Evolutionary conservation across 2,797 vertebrate genomes (phyloP).

Genomic region (Margarornis squamiger): DNA sequence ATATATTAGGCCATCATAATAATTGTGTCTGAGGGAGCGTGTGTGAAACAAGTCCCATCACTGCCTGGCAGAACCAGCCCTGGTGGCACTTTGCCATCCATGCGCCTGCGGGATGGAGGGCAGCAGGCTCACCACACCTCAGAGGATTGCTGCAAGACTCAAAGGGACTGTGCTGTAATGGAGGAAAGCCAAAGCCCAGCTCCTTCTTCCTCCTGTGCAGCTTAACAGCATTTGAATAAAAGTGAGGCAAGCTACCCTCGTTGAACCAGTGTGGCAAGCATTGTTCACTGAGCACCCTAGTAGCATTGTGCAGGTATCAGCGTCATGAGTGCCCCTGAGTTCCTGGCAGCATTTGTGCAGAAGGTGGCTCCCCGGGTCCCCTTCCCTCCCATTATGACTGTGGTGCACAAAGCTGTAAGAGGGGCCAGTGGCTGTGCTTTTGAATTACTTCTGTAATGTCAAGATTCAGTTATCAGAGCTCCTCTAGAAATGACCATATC

Average conservation of each 20-base stretch:
- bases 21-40: not conserved
- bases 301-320: not conserved
- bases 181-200: not conserved
- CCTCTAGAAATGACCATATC: not conserved
- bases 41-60: not conserved
- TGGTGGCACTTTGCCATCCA: fast-evolving
- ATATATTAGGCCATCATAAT: not conserved
- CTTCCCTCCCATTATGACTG: not conserved
- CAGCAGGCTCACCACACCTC: not conserved
- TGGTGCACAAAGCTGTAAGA: not conserved
- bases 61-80: not conserved
- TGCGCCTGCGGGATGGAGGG: fast-evolving
- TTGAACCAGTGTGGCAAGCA: not conserved
- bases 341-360: not conserved
- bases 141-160: not conserved
- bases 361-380: not conserved
- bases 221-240: not conserved
- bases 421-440: not conserved
- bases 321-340: fast-evolving
- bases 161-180: not conserved
- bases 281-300: fast-evolving
- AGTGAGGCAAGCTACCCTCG: not conserved
- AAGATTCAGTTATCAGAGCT: not conserved
- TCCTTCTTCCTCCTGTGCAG: not conserved
- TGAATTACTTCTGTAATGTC: not conserved